Evolutionary conservation across 2,888 invertebrate genomes (phyloP), one percentile per base, ranked within the genome.

Genomic region (Amphimallon solstitiale): DNA sequence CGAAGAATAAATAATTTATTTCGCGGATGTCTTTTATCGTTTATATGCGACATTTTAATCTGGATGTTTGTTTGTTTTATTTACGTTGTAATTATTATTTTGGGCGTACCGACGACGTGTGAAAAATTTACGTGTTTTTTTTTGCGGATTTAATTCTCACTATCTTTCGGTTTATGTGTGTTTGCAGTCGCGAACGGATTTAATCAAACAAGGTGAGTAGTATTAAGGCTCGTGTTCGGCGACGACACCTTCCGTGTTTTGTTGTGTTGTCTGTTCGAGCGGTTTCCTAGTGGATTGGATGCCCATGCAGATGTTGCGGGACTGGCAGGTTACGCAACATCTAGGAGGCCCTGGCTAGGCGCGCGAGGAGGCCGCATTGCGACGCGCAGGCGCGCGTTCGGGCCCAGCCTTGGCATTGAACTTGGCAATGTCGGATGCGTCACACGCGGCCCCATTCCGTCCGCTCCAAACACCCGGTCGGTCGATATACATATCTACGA

Each of bases 401-500:
- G 72, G 67, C 69, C 71, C 71, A 74, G 88, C 90, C 90, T 90
- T 90, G 90, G 89, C 90, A 90, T 88, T 90, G 90, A 90, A 90
- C 90, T 90, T 90, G 90, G 88, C 88, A 87, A 84, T 84, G 85
- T 84, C 61, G 67, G 64, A 71, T 70, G 73, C 72, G 72, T 72
- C 71, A 71, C 73, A 71, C 63, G 52, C 59, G 59, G 67, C 45
- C 52, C 52, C 63, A 54, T 49, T 61, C 48, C 61, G 61, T 61
- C 60, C 60, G 35, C 23, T 61, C 48, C 48, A 38, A 19, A 23
- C 48, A 21, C 48, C 48, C 48, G 46, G 37, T 62, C 62, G 61
- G 46, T 61, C 54, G 54, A 56, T 56, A 56, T 56, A 56, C 9
- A 43, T 43, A 29, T 9, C 5, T 7, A 9, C 6, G 29, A 29